Conservation (phyloP, 2,888 invertebrate genomes). For the Schizotus pectinicornis region DNA sequence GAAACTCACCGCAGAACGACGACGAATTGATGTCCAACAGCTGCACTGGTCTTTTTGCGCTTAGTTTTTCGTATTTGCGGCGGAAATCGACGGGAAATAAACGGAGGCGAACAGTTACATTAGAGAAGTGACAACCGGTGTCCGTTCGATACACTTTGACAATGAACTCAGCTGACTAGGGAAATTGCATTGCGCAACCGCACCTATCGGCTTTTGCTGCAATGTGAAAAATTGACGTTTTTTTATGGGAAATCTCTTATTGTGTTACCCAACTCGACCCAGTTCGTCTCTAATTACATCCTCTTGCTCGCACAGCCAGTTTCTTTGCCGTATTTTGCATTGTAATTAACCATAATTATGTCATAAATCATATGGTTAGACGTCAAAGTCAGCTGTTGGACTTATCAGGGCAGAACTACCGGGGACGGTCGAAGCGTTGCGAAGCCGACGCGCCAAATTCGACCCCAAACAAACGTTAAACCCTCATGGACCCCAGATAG, state of each 20-base stretch:
- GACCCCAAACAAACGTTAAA: too few species aligned
- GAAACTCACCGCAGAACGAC: slow-evolving; percentile 32
- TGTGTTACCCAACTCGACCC: neutral
- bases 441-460: neutral
- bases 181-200: slow-evolving; percentile 50
- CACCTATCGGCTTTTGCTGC: slow-evolving; percentile 16
- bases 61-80: slow-evolving; percentile 28
- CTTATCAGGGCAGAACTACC: slow-evolving; percentile 23
- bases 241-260: slow-evolving; percentile 9
- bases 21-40: slow-evolving; percentile 14
- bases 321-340: neutral
- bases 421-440: slow-evolving; percentile 15
- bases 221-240: slow-evolving; percentile 22
- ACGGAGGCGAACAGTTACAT: slow-evolving; percentile 36
- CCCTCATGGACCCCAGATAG: too few species aligned
- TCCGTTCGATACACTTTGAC: slow-evolving; percentile 55
- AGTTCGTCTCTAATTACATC: neutral
- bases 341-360: slow-evolving; percentile 4
- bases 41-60: slow-evolving; percentile 25
- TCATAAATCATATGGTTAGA: slow-evolving; percentile 27
- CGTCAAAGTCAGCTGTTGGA: slow-evolving; percentile 28
- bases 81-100: slow-evolving; percentile 32
- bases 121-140: slow-evolving; percentile 44
- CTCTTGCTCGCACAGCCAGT: neutral
- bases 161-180: slow-evolving; percentile 56